Evolutionary conservation across 2,888 invertebrate genomes (phyloP).

Genomic region (Microchrysa polita): DNA sequence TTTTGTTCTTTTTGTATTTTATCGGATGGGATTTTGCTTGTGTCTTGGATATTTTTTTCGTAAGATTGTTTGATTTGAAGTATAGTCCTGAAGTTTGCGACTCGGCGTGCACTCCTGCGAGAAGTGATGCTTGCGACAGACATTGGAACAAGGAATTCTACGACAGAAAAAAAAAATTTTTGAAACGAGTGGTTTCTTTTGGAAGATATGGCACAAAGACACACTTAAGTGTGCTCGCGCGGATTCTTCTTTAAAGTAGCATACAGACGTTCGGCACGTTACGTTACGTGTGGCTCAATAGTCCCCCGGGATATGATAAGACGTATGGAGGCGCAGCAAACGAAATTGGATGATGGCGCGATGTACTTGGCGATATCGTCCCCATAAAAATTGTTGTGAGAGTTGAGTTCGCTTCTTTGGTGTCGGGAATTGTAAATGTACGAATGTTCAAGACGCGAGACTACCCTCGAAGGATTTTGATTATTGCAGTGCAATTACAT

Average conservation of each 20-base stretch:
- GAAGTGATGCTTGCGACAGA: no score
- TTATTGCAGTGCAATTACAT: constrained; percentile 44
- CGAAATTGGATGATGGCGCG: constrained; percentile 16
- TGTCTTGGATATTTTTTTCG: background rate
- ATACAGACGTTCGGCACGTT: background rate
- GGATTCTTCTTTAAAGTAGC: no score
- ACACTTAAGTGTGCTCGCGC: no score
- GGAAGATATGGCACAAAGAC: no score
- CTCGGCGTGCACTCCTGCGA: no score
- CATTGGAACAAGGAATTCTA: no score
- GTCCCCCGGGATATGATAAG: constrained; percentile 33
- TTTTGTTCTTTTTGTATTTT: background rate
- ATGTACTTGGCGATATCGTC: constrained; percentile 18
- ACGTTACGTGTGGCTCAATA: constrained; percentile 21
- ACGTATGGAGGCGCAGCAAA: constrained; percentile 15
- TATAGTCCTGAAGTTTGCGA: background rate
- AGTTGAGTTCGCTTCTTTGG: background rate
- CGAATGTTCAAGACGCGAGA: no score
- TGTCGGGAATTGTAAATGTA: constrained; percentile 15
- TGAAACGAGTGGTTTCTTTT: no score
- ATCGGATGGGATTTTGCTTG: constrained; percentile 8
- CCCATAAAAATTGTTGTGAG: constrained; percentile 23
- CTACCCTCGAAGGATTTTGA: constrained; percentile 32
- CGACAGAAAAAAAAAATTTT: no score
- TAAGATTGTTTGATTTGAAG: constrained; percentile 33